A percentile compares a stretch with the other conserved stretches of the same genome.
These are phyloP conservation scores for Sebastes trivittatus DNA, from an alignment of 2,797 vertebrate species.

Conservation along the genomic window DNA sequence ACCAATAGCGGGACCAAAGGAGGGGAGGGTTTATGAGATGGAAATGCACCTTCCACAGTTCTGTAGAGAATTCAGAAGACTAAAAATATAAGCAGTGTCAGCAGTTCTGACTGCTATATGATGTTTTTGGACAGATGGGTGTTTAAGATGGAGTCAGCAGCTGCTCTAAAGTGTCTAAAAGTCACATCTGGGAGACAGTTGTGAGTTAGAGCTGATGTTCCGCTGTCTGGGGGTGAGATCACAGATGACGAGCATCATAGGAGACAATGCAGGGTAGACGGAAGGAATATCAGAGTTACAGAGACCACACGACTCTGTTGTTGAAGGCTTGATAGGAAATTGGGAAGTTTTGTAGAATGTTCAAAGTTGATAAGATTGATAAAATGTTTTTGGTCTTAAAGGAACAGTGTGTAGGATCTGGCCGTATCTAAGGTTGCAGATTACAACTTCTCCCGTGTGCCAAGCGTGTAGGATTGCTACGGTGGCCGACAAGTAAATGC, in stretches of 20 bases:
- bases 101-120: neutral
- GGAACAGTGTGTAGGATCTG: too few relatives aligned
- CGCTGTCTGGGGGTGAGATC: neutral
- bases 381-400: neutral
- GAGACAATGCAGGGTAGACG: neutral
- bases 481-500: too few relatives aligned
- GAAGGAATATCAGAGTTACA: neutral
- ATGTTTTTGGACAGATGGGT: neutral
- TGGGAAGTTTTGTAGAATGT: neutral
- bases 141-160: neutral
- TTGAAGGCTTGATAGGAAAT: neutral
- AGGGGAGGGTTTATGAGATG: neutral
- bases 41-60: neutral
- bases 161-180: conserved; percentile 1
- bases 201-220: conserved; percentile 1
- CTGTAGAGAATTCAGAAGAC: neutral
- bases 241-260: neutral
- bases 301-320: neutral
- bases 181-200: neutral
- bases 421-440: too few relatives aligned
- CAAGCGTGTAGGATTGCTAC: too few relatives aligned
- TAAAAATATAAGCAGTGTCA: neutral
- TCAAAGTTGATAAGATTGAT: neutral
- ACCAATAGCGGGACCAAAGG: neutral
- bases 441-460: too few relatives aligned